phyloP scores from a whole-genome alignment of 2,113 vertebrate species.

The Peromyscus californicus region DNA sequence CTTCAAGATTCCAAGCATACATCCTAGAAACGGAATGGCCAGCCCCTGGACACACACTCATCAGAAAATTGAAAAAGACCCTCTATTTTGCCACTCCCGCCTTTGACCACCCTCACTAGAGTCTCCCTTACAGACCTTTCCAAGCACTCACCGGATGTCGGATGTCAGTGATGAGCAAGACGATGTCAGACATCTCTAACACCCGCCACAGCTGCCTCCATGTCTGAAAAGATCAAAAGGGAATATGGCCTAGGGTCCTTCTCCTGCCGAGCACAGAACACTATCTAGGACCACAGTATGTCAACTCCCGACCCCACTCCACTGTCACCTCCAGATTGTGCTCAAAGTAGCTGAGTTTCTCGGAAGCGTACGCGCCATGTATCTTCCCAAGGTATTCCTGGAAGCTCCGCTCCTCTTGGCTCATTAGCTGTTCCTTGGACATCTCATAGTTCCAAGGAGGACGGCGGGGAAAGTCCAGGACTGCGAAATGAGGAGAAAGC shows the following conservation, averaged over 20 bases:
- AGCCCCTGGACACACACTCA: not conserved
- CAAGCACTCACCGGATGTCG: slow-evolving; percentile 91
- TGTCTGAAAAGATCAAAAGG: slow-evolving; percentile 87
- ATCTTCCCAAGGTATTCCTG: slow-evolving; percentile 92
- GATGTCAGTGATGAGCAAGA: slow-evolving; percentile 94
- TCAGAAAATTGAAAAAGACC: not conserved
- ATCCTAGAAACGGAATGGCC: not conserved
- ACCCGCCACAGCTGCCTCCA: slow-evolving; percentile 97
- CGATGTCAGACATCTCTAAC: slow-evolving; percentile 96
- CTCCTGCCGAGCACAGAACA: not conserved
- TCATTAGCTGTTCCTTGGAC: slow-evolving; percentile 91
- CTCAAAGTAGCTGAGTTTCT: slow-evolving; percentile 95
- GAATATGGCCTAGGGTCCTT: not conserved
- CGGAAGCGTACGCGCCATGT: slow-evolving; percentile 89
- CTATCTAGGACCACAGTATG: not conserved
- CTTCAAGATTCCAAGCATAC: not conserved
- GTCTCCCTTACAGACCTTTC: not conserved
- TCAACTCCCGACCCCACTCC: not conserved
- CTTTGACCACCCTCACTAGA: not conserved
- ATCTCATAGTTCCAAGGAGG: slow-evolving; percentile 95
- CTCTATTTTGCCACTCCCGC: not conserved
- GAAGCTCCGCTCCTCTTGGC: slow-evolving; percentile 93
- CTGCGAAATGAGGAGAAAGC: slow-evolving; percentile 81
- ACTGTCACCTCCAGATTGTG: slow-evolving; percentile 94
- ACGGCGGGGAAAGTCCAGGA: slow-evolving; percentile 92